A percentile compares a stretch with the other conserved stretches of the same genome.
phyloP scores from a whole-genome alignment of 2,797 vertebrate species.

The Galagoides demidoff region DNA sequence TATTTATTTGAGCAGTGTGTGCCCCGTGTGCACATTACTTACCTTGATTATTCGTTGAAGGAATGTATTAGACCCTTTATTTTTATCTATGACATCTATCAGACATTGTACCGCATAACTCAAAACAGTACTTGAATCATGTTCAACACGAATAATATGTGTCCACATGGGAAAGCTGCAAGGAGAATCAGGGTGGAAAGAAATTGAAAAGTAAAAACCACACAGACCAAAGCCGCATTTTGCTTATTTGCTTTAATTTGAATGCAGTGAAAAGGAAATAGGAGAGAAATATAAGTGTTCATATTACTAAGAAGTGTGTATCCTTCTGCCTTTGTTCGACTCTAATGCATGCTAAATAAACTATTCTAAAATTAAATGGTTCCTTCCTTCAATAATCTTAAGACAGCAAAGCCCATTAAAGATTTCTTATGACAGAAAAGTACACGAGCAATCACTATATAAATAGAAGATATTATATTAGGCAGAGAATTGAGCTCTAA shows the following conservation, averaged over 20 bases:
- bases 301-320: neutral
- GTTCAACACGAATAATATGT: slow-evolving; percentile 47
- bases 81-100: slow-evolving; percentile 49
- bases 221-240: neutral
- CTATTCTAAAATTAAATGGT: neutral
- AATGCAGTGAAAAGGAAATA: neutral
- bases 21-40: slow-evolving; percentile 30
- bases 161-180: neutral
- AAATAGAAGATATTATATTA: neutral
- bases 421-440: neutral
- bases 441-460: neutral
- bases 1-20: slow-evolving; percentile 54
- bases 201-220: neutral
- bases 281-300: neutral
- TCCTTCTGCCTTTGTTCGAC: neutral
- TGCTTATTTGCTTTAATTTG: neutral
- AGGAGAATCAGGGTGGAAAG: neutral
- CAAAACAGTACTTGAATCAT: slow-evolving; percentile 61
- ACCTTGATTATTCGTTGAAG: slow-evolving; percentile 73
- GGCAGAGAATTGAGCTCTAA: neutral
- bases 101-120: slow-evolving; percentile 59
- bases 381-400: neutral
- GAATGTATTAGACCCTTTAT: slow-evolving; percentile 61
- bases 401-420: neutral
- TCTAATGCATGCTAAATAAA: neutral